Base-by-base conservation (phyloP, 37 sponge, comb jelly and placozoan genomes). In the Aplysina aerophoba region DNA sequence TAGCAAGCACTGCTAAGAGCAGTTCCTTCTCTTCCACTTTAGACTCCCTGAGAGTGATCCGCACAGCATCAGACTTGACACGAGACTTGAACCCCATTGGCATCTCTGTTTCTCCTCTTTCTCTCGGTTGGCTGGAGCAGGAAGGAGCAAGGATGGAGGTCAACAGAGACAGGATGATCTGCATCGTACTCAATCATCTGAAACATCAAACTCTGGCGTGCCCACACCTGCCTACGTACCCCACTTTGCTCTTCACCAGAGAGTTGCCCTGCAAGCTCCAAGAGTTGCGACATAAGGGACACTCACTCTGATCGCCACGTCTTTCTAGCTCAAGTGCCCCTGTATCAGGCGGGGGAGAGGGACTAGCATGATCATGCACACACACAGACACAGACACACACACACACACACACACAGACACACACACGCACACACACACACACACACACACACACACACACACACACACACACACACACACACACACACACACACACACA, bases 1-100 rank as follows among this genome's bases (percentile, higher is more conserved):
- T 3, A 62, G 24, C 28, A 28, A 62, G 28, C 24, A 62, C 64
- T 13, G 27, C 11, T 4, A 62, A 5, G 27, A 62, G 28, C 64
- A 28, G 4, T n/a, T 62, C 64, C 28, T n/a, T 27, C 4, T 62
- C 64, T 6, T 71, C 73, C 34, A 71, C 20, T 71, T 15, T 71
- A 15, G 73, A 4, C 21, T 71, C 73, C 3, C 73, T 71, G 36
- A 71, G 35, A 5, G 73, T 71, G 34, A 71, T 71, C 36, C 73
- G 31, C 31, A 34, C 73, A 14, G 73, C 73, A 34, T 71, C 73
- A 35, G 73, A 71, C 16, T 71, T 71, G 73, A 34, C 20, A 4
- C 37, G n/a, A 31, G 73, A 33, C 30, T 33, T 71, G 73, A 36
- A 71, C 21, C 36, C 73, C 5, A 33, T 5, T 27, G 31, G 31